These are phyloP conservation scores for Willowsia nigromaculata DNA, from an alignment of 2,888 invertebrate genomes.

Conservation along the genomic window DNA sequence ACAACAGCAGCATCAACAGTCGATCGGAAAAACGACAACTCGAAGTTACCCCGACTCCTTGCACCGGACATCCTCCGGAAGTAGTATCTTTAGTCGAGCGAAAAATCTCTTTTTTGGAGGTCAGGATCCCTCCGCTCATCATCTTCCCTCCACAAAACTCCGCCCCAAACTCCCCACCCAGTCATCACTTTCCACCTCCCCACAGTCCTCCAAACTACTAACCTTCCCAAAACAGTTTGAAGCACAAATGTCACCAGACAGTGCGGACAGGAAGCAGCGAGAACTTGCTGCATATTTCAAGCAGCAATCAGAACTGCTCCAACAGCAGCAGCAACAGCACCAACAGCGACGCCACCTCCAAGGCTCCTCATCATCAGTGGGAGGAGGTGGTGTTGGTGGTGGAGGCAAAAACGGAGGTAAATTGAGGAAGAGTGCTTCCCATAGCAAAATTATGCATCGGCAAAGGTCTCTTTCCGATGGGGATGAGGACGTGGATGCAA, in stretches of 20 bases:
- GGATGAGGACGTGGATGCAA: constrained; percentile 89
- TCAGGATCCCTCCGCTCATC: constrained; percentile 81
- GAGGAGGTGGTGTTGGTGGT: neutral
- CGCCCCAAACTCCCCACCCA: constrained; percentile 79
- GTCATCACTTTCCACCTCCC: constrained; percentile 51
- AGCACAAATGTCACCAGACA: constrained; percentile 87
- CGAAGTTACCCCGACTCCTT: constrained; percentile 71
- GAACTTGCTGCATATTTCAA: constrained; percentile 88
- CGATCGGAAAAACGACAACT: neutral
- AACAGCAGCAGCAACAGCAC: constrained; percentile 31
- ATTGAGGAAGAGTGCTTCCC: constrained; percentile 80
- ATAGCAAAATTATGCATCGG: constrained; percentile 78
- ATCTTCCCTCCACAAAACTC: constrained; percentile 81
- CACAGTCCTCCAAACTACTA: constrained; percentile 51
- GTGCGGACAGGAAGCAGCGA: constrained; percentile 86
- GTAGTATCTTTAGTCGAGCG: constrained; percentile 78
- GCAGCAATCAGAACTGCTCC: constrained; percentile 60
- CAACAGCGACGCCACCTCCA: neutral
- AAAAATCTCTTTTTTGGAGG: constrained; percentile 76
- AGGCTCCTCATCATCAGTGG: too few species aligned
- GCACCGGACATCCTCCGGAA: constrained; percentile 79
- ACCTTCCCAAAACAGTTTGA: constrained; percentile 89
- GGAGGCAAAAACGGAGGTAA: constrained; percentile 58
- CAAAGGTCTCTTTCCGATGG: constrained; percentile 76
- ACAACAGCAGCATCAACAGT: constrained; percentile 48